Base-by-base conservation (phyloP, 2,797 vertebrate genomes). In the Microcaecilia unicolor region DNA sequence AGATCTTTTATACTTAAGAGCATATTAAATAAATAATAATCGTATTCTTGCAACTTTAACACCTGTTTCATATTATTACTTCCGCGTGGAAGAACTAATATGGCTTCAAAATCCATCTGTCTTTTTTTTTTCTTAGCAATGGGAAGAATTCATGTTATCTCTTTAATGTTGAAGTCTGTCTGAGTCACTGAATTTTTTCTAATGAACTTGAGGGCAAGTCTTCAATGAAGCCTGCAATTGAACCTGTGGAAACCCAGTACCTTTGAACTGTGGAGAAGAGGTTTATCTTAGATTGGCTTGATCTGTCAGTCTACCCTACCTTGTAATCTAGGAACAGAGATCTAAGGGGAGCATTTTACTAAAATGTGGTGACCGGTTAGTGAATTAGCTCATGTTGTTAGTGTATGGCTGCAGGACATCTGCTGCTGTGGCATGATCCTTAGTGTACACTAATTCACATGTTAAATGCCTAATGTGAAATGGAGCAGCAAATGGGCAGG, bases 181-280 rank as follows among this genome's bases (percentile, higher is more conserved):
- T 64, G 83, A 78, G 73, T 71, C 67, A 53, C 49, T 60, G 72
- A 83, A 83, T 80, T 86, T 83, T 85, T 70, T 84, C 84, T 82
- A 89, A 87, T 87, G 80, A 90, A 87, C 80, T 71, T 75, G 70
- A 78, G 74, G 74, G 70, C 68, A 70, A 48, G 44, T 74, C 81
- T 87, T 89, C 85, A 89, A 91, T 91, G 83, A 61, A 75, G 55
- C 58, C 58, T 68, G 43, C 56, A 49, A 27, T 47, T 65, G 61
- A 80, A 69, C 61, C 54, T 58, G 42, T 32, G 44, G 56, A 62
- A 65, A 66, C 51, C 53, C 67, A 63, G 6, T 66, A 64, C 63
- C 75, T 85, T 78, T 80, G 76, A 82, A 78, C 71, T 78, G 41
- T 35, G 28, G 37, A 69, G 56, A 64, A 69, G 50, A 61, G 62